Conservation (phyloP, 2,888 invertebrate genomes). For the Physocephala rufipes region DNA sequence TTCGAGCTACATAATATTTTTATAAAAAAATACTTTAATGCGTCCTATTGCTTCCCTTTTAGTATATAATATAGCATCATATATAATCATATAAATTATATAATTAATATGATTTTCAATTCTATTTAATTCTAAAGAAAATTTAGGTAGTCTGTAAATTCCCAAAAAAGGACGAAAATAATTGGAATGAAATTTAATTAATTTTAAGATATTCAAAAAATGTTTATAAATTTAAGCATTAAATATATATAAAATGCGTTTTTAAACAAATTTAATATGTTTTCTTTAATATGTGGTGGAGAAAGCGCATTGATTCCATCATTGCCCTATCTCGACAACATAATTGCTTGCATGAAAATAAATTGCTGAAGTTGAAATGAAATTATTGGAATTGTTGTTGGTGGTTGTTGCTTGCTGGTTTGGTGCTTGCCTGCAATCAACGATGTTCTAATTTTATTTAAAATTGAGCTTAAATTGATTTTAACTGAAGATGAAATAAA, state of each 20-base stretch:
- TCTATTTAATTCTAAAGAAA: background rate
- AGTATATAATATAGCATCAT: background rate
- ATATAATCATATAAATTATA: background rate
- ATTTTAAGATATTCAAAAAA: conserved; percentile 8
- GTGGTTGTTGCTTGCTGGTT: no score
- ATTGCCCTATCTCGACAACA: no score
- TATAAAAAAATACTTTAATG: background rate
- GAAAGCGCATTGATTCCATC: no score
- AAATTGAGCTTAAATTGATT: no score
- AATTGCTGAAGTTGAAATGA: no score
- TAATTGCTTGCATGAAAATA: no score
- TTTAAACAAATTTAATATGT: background rate
- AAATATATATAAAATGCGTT: conserved; percentile 6
- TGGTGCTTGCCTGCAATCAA: no score
- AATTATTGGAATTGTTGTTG: no score
- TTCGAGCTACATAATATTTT: background rate
- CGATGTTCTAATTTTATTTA: no score
- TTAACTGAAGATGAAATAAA: no score
- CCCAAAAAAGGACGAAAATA: background rate
- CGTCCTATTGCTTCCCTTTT: background rate
- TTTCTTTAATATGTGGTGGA: no score
- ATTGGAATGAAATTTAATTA: conserved; percentile 1
- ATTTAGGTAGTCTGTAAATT: background rate
- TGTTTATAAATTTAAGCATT: conserved; percentile 3
- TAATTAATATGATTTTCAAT: background rate